These are phyloP conservation scores for Orchestia grillus DNA, from an alignment of 1,140 invertebrate genomes.

Conservation along the genomic window DNA sequence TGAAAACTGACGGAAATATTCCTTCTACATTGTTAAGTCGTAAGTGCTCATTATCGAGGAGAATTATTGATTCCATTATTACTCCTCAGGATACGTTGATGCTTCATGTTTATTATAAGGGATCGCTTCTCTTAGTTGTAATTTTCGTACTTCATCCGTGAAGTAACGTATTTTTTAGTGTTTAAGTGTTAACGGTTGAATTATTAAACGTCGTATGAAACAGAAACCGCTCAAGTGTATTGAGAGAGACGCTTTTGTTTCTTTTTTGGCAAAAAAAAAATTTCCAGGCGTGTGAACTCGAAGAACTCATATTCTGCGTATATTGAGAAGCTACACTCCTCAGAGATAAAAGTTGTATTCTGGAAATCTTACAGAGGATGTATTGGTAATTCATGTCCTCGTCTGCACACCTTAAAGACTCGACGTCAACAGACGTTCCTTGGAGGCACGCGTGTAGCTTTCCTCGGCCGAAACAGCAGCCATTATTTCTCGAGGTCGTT, in stretches of 20 bases:
- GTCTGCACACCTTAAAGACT: background rate
- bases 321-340: background rate
- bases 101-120: background rate
- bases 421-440: background rate
- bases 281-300: no score
- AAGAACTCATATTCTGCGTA: background rate
- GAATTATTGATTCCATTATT: background rate
- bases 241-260: background rate
- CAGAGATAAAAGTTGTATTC: background rate
- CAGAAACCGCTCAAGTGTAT: background rate
- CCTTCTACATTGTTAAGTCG: no score
- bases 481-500: background rate
- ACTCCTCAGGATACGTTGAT: background rate
- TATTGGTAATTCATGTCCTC: background rate
- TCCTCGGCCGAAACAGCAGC: background rate
- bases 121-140: background rate
- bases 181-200: background rate
- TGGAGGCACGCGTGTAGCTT: background rate
- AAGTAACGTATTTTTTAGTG: background rate
- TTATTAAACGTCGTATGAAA: background rate
- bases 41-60: background rate
- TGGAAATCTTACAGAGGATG: background rate
- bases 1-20: background rate
- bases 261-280: background rate
- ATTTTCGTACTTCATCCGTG: background rate